phyloP scores from a whole-genome alignment of 2,113 vertebrate genomes.

The Anguilla rostrata region DNA sequence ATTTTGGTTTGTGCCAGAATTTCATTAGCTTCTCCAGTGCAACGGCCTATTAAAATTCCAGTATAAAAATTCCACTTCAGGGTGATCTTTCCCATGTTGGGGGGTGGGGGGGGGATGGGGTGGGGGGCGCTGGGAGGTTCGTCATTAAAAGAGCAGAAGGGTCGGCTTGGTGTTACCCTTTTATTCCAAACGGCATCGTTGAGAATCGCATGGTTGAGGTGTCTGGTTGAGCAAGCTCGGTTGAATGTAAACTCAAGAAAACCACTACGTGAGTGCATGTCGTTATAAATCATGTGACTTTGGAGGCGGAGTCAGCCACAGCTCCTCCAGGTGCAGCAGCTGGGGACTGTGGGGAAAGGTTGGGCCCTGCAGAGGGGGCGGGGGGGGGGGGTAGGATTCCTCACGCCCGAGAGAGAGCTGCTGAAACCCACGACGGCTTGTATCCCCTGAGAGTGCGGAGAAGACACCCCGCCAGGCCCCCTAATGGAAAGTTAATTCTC shows the following conservation, averaged over 20 bases:
- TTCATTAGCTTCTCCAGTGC: background rate
- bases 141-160: background rate
- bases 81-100: background rate
- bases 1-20: slow-evolving; percentile 4
- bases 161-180: background rate
- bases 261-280: too few relatives aligned
- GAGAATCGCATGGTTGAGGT: background rate
- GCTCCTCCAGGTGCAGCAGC: background rate
- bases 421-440: background rate
- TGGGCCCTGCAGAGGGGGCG: background rate
- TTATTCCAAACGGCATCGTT: background rate
- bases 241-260: too few relatives aligned
- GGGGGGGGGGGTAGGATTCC: background rate
- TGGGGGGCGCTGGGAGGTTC: background rate
- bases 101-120: background rate
- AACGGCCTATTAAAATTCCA: slow-evolving; percentile 1
- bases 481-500: slow-evolving; percentile 5
- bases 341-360: background rate
- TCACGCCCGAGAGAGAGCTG: background rate
- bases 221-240: background rate
- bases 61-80: background rate
- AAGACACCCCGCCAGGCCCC: background rate
- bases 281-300: too few relatives aligned
- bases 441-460: background rate
- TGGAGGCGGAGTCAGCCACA: background rate